Conservation (phyloP, 2,113 vertebrate species). For the Menura novaehollandiae region DNA sequence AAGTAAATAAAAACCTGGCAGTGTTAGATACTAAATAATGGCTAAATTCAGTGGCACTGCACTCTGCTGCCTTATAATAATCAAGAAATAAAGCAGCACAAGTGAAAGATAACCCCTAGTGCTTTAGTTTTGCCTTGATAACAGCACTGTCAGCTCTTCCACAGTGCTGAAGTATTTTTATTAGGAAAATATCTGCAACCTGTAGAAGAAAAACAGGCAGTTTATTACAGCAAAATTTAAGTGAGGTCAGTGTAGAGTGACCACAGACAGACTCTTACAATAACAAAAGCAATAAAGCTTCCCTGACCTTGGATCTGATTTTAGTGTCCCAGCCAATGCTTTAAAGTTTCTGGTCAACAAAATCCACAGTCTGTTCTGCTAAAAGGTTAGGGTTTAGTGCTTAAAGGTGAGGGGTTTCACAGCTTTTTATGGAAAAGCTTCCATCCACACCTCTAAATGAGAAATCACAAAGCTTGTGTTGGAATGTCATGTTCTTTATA, state of each 20-base stretch:
- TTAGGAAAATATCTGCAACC: neutral
- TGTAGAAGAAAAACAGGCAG: neutral
- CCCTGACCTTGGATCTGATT: neutral
- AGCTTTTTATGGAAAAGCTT: neutral
- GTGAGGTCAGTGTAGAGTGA: neutral
- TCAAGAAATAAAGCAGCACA: neutral
- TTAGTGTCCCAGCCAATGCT: neutral
- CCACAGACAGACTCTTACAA: neutral
- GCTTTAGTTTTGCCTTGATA: neutral
- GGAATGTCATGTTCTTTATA: neutral
- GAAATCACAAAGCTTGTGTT: neutral
- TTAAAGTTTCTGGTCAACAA: neutral
- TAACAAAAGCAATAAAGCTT: neutral
- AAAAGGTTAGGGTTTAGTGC: neutral
- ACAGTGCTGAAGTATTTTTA: neutral
- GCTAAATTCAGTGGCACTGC: neutral
- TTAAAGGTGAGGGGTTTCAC: neutral
- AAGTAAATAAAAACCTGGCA: neutral
- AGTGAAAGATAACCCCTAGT: neutral
- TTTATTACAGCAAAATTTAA: neutral
- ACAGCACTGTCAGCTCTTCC: neutral
- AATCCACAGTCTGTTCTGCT: neutral
- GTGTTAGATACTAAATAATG: neutral
- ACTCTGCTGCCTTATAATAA: neutral
- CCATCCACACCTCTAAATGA: neutral